Evolutionary conservation across 2,888 invertebrate genomes (phyloP), one percentile per base, ranked within the genome.

Genomic region (Zhengitettix transpicula): DNA sequence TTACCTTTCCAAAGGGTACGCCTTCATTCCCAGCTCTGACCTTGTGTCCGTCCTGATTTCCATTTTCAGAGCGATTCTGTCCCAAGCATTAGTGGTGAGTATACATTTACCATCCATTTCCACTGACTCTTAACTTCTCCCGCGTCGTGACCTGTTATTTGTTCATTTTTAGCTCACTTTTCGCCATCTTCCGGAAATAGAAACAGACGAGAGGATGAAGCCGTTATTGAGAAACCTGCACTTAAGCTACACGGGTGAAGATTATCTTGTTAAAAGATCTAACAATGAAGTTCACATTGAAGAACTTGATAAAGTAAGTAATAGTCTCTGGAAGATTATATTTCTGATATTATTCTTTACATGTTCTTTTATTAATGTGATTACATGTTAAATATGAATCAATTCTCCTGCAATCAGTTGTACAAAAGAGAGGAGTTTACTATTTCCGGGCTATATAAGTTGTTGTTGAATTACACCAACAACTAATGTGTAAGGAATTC

Each of bases 21-120:
- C 95, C 1, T 98, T 88, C 72, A 85, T 98, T 55, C 87, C 91
- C 1, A 82, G 85, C 62, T 80, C 78, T 64, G 96, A 97, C 67
- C 81, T 99, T 66, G 81, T 89, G 55, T 87, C 89, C 10, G 85
- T 97, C 56, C 78, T 99, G 53, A 79, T 85, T 42, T 81, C 86
- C 7, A 81, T 84, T 65, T 94, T 88, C 71, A 80, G 89, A 67
- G 77, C 79, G 42, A 78, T 81, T 66, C 75, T 95, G 58, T 83
- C 81, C 59, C 81, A 82, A 67, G 81, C 82, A 58, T 75, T 94
- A 64, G 74, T 77, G 42, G 78, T 79, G 69, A 70, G 74, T 65
- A 40, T 61, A 28, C 28, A 28, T 7, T 28, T 28, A 28, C 28
- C 3, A 2, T 28, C 28, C 28, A 7, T 28, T 28, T 28, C 28